Evolutionary conservation across 2,113 vertebrate species (phyloP).

Genomic region (Narcine bancroftii): DNA sequence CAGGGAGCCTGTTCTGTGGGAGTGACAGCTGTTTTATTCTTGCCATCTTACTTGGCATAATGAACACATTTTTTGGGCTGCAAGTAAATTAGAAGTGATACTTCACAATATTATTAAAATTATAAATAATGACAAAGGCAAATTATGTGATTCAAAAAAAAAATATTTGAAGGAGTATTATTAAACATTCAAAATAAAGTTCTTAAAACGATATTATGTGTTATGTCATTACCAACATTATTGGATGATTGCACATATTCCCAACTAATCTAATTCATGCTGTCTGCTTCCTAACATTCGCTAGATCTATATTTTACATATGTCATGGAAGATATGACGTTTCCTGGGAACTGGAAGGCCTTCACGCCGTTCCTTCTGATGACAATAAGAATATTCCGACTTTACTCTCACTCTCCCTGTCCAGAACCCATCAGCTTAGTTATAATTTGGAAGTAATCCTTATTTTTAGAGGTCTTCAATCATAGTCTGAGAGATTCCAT

Average conservation of each 20-base stretch:
- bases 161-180: background rate
- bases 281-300: background rate
- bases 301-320: background rate
- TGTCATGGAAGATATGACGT: background rate
- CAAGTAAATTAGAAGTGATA: slow-evolving; percentile 5
- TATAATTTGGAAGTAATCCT: background rate
- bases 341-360: background rate
- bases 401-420: background rate
- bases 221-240: background rate
- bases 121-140: background rate
- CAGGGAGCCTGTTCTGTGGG: slow-evolving; percentile 2
- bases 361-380: background rate
- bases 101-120: background rate
- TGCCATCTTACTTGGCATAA: background rate
- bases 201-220: background rate
- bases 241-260: background rate
- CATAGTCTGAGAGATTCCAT: background rate
- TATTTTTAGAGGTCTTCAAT: background rate
- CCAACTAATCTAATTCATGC: background rate
- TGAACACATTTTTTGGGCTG: background rate
- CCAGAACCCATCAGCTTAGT: background rate
- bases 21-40: slow-evolving; percentile 14
- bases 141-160: background rate
- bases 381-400: background rate
- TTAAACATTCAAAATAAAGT: background rate